A percentile compares a stretch with the other conserved stretches of the same genome.
Evolutionary conservation across 2,797 vertebrate genomes (phyloP).

Genomic region (Cygnus olor): DNA sequence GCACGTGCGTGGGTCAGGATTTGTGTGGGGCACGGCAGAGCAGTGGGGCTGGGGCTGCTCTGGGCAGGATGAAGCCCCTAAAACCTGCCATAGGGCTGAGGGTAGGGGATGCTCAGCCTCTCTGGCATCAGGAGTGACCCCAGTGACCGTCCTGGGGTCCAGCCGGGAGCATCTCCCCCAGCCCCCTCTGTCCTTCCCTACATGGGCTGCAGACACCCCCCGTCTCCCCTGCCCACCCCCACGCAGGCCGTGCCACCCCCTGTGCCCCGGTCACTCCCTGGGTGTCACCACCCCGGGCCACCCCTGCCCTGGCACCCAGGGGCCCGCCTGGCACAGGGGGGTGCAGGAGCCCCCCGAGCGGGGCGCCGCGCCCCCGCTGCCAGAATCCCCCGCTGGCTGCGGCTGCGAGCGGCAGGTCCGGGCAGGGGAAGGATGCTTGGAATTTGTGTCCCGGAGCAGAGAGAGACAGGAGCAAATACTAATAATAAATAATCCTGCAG

Average conservation of each 20-base stretch:
- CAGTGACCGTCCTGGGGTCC: too few relatives aligned
- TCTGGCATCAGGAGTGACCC: neutral
- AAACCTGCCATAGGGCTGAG: neutral
- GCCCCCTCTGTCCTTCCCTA: neutral
- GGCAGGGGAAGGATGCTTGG: constrained; percentile 89
- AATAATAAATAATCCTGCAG: constrained; percentile 67
- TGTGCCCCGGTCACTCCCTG: neutral
- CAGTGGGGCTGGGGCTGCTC: neutral
- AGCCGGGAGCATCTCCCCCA: neutral
- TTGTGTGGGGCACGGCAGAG: neutral
- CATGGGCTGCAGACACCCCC: neutral
- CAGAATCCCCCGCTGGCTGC: constrained; percentile 81
- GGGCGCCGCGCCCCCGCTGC: neutral
- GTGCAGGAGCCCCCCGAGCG: neutral
- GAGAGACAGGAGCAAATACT: constrained; percentile 78
- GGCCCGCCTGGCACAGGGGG: neutral
- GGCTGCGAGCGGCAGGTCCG: constrained; percentile 81
- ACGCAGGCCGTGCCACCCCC: neutral
- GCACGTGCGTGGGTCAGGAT: neutral
- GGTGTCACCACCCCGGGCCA: neutral
- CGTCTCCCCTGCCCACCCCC: too few relatives aligned
- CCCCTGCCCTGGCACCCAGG: neutral
- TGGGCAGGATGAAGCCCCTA: neutral
- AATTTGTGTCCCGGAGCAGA: constrained; percentile 90
- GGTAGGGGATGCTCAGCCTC: neutral